Conservation (phyloP, 2,888 invertebrate species). For the Luperina testacea region DNA sequence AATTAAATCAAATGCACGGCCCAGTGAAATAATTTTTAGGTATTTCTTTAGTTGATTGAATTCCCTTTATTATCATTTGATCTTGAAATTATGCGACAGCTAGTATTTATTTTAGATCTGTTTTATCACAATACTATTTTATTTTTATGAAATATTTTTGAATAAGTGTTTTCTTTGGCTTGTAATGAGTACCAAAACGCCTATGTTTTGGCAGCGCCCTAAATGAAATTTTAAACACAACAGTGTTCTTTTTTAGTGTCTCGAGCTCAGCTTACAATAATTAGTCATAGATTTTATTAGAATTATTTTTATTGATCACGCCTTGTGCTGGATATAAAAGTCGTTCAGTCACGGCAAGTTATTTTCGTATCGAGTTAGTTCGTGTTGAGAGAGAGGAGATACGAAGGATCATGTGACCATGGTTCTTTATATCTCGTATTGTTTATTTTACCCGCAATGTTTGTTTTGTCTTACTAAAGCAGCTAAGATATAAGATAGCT, state of each 20-base stretch:
- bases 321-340: neutral
- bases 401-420: neutral
- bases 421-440: neutral
- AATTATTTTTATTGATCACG: conserved; percentile 7
- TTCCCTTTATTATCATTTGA: neutral
- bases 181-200: too few species aligned
- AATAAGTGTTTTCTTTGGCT: neutral
- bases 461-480: neutral
- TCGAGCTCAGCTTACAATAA: conserved; percentile 1
- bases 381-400: neutral
- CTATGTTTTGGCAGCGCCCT: too few species aligned
- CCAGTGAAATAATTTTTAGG: too few species aligned
- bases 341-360: neutral
- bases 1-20: neutral
- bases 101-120: neutral
- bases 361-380: conserved; percentile 16
- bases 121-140: neutral
- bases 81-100: neutral
- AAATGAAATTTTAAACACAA: neutral
- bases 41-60: neutral
- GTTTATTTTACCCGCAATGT: neutral
- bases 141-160: too few species aligned
- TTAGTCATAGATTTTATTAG: conserved; percentile 8
- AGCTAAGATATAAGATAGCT: too few species aligned
- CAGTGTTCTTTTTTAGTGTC: neutral